A percentile compares a stretch with the other conserved stretches of the same genome.
phyloP scores from a whole-genome alignment of 2,888 invertebrate genomes.

The Carpatolechia fugitivella region DNA sequence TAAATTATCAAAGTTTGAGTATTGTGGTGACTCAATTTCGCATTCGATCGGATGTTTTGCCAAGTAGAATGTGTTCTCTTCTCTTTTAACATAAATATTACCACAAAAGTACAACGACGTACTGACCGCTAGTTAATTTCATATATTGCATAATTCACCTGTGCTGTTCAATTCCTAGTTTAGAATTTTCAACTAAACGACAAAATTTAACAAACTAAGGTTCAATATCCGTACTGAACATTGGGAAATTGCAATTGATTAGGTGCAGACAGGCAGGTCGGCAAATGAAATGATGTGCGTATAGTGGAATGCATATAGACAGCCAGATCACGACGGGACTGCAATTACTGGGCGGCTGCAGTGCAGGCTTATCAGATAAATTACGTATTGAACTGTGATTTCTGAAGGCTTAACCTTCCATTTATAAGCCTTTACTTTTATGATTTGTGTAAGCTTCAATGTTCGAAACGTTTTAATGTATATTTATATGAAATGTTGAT shows the following conservation, averaged over 20 bases:
- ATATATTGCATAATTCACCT: not conserved
- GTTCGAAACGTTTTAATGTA: no score
- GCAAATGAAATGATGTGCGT: slow-evolving; percentile 36
- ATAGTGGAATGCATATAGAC: slow-evolving; percentile 21
- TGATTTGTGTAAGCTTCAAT: not conserved
- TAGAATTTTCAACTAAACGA: not conserved
- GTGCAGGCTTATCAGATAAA: slow-evolving; percentile 12
- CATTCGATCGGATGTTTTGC: no score
- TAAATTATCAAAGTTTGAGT: no score
- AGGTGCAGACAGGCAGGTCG: slow-evolving; percentile 37
- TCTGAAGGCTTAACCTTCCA: slow-evolving; percentile 2
- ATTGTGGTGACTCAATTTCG: no score
- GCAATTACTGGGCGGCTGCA: slow-evolving; percentile 40
- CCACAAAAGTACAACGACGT: no score
- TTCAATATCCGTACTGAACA: slow-evolving; percentile 22
- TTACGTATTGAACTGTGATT: slow-evolving; percentile 10
- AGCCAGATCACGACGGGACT: slow-evolving; percentile 33
- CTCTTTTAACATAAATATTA: no score
- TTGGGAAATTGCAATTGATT: slow-evolving; percentile 72
- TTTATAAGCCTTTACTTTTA: slow-evolving; percentile 5
- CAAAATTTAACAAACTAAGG: not conserved
- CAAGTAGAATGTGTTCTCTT: no score
- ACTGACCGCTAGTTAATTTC: no score
- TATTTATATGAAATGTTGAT: no score
- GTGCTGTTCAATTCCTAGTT: not conserved